phyloP scores from a whole-genome alignment of 2,888 invertebrate genomes.

The Drosophila testacea region DNA sequence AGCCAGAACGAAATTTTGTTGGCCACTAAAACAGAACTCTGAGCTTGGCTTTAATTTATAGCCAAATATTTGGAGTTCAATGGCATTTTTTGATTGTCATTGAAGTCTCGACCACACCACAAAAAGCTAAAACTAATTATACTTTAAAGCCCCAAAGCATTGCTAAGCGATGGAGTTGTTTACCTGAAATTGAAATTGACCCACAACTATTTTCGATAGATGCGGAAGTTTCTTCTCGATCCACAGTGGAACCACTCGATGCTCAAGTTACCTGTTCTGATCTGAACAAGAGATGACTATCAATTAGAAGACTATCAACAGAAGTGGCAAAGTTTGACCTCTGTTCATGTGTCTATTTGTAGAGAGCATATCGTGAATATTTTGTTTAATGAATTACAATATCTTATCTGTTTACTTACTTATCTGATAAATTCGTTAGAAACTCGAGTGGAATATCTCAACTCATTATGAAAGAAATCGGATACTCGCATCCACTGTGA shows the following conservation, averaged over 20 bases:
- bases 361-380: background rate
- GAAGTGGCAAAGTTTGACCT: background rate
- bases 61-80: conserved; percentile 58
- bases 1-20: conserved; percentile 17
- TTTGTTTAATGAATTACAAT: background rate
- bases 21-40: conserved; percentile 50
- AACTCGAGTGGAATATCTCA: background rate
- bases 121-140: conserved; percentile 54
- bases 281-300: background rate
- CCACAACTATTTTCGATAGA: conserved; percentile 40
- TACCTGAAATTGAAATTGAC: conserved; percentile 57
- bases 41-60: conserved; percentile 58
- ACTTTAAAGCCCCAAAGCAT: conserved; percentile 13
- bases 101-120: conserved; percentile 39
- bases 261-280: background rate
- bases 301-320: too few relatives aligned
- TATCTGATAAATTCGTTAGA: too few relatives aligned
- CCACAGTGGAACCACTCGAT: conserved; percentile 27
- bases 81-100: conserved; percentile 59
- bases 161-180: conserved; percentile 35
- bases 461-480: background rate
- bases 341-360: background rate
- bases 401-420: background rate
- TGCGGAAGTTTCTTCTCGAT: conserved; percentile 38
- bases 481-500: conserved; percentile 22